A percentile compares a stretch with the other conserved stretches of the same genome.
These are phyloP conservation scores for Mungos mungo DNA, from an alignment of 2,113 vertebrate species.

Conservation along the genomic window DNA sequence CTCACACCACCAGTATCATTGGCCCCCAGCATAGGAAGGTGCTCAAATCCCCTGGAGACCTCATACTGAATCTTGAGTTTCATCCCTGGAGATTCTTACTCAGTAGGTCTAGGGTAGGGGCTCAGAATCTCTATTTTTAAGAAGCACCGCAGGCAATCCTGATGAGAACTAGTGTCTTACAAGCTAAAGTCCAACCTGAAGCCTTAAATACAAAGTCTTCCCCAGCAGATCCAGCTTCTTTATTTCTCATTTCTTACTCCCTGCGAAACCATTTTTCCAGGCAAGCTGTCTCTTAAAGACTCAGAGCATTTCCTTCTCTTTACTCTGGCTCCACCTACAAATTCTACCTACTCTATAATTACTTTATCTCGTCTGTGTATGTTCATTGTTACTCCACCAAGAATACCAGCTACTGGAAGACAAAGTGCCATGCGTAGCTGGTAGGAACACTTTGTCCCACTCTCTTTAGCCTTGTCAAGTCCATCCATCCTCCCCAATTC, in stretches of 20 bases:
- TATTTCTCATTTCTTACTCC: not conserved
- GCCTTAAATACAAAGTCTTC: not conserved
- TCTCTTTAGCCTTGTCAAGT: not conserved
- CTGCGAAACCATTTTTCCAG: conserved; percentile 7
- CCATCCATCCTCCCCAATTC: not conserved
- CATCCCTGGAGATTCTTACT: not conserved
- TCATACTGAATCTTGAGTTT: not conserved
- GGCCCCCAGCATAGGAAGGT: not conserved
- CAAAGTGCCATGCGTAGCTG: not conserved
- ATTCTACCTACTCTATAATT: not conserved
- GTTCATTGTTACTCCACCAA: not conserved
- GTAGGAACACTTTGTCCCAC: not conserved
- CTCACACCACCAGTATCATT: too few relatives aligned
- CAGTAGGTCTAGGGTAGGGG: not conserved
- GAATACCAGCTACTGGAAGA: not conserved
- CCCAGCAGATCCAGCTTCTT: not conserved
- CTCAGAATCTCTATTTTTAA: not conserved
- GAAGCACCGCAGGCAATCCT: not conserved
- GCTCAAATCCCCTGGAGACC: not conserved
- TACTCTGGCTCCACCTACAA: conserved; percentile 8
- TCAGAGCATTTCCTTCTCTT: conserved; percentile 20
- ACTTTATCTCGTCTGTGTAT: not conserved
- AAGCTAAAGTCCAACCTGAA: conserved; percentile 6
- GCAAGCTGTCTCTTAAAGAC: not conserved
- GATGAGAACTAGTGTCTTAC: not conserved